Percentiles rank a stretch among this genome's conserved stretches.
Conservation (phyloP, 1,140 invertebrate genomes). For the Aphidius ervi region DNA sequence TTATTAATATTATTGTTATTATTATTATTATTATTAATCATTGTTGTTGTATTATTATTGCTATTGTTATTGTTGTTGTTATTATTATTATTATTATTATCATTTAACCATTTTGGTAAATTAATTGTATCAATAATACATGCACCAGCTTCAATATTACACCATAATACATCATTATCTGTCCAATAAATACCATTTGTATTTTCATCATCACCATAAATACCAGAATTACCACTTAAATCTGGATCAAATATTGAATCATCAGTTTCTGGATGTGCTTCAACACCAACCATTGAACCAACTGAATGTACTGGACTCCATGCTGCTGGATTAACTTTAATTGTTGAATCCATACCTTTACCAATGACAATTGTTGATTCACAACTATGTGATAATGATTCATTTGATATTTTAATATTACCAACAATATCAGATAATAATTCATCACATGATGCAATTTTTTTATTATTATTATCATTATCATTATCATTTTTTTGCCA, state of each 20-base stretch:
- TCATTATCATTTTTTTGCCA: conserved; percentile 43
- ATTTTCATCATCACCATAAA: conserved; percentile 70
- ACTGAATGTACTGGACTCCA: conserved; percentile 80
- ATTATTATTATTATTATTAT: conserved; percentile 54
- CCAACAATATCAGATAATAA: conserved; percentile 41
- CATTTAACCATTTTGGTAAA: conserved; percentile 70
- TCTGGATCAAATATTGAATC: conserved; percentile 73
- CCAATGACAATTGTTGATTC: conserved; percentile 47
- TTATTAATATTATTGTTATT: conserved; percentile 53
- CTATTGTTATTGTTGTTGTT: conserved; percentile 51
- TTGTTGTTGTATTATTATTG: conserved; percentile 33
- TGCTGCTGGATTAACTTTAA: conserved; percentile 65
- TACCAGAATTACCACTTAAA: conserved; percentile 62
- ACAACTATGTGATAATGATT: conserved; percentile 47
- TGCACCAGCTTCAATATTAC: conserved; percentile 74
- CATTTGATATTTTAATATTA: conserved; percentile 51
- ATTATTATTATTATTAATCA: conserved; percentile 39
- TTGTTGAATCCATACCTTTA: conserved; percentile 48
- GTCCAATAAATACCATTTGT: conserved; percentile 66
- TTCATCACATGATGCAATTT: conserved; percentile 36
- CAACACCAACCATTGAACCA: conserved; percentile 71
- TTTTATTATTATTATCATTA: conserved; percentile 24
- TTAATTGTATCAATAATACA: conserved; percentile 65
- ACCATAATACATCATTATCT: conserved; percentile 73
- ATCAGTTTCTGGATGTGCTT: conserved; percentile 76